Base-by-base conservation (phyloP, 2,113 vertebrate species). In the Hypomesus transpacificus region DNA sequence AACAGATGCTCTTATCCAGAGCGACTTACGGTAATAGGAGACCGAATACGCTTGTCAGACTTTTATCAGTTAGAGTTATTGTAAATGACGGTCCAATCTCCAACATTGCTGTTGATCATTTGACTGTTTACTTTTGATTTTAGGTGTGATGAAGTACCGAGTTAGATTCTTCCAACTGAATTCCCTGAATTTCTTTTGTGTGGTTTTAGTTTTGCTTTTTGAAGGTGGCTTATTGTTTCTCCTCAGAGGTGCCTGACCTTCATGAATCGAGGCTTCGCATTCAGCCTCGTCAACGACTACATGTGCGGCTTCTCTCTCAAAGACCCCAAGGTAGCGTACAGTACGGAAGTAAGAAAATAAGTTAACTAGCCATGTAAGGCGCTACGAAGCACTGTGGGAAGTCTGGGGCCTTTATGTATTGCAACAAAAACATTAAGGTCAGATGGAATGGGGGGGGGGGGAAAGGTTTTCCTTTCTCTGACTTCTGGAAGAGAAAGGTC, bases 181-280 rank as follows among this genome's bases (percentile, higher is more conserved):
- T 5, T 59, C 16, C 9, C n/a, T 28, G 50, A 24, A 46, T 57
- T 28, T 26, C 24, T n/a, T 6, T 6, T 6, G 5, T 34, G 31
- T 34, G 31, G 31, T 34, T n/a, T 26, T 21, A 21, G 58, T n/a
- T 60, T 26, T 14, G 58, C 21, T 60, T 18, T 11, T 60, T 14
- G 4, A 9, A 3, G 18, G 11, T 24, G 59, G 3, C 61, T 31
- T 17, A 3, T 17, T 2, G 17, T 17, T 16, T 34, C 61, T 73
- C 24, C 57, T 34, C 88, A 99, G 97, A 93, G 95, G 69, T 98
- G 95, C 72, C 90, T 99, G 82, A 97, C 96, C 0, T 88, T 98
- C 82, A 98, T 98, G 96, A 96, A 99, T 87, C 92, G 97, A 88
- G 95, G 97, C 69, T 98, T 96, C 79, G 92, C 93, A 75, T 99